A percentile compares a stretch with the other conserved stretches of the same genome.
phyloP scores from a whole-genome alignment of 2,113 vertebrate species.

The Amblyornis subalaris region DNA sequence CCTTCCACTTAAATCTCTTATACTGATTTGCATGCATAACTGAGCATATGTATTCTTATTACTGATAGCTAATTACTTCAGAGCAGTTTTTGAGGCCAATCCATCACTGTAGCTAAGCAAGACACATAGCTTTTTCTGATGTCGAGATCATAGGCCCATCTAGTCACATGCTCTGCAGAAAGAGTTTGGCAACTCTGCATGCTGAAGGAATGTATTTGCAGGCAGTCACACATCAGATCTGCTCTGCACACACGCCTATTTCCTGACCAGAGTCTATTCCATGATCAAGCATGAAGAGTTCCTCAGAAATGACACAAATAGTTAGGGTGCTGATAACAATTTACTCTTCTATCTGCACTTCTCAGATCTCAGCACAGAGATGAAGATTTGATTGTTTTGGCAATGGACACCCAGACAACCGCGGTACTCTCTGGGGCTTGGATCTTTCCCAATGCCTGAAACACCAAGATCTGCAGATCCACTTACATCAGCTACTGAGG shows the following conservation, averaged over 20 bases:
- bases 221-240: neutral
- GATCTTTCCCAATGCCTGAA: neutral
- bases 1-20: neutral
- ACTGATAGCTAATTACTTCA: neutral
- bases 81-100: neutral
- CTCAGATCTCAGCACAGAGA: neutral
- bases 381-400: neutral
- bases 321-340: neutral
- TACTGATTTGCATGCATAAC: neutral
- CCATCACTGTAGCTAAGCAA: neutral
- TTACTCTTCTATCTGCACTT: neutral
- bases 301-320: neutral
- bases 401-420: neutral
- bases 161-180: neutral
- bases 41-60: neutral
- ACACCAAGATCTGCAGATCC: neutral
- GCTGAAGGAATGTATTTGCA: neutral
- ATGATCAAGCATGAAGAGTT: neutral
- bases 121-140: neutral
- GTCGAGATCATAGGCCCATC: neutral
- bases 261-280: neutral
- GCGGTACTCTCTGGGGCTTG: too few species aligned
- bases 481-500: neutral
- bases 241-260: neutral
- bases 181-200: neutral